Percentiles rank a stretch among this genome's conserved stretches.
Evolutionary conservation across 2,888 invertebrate genomes (phyloP).

Genomic region (Colletes collaris): DNA sequence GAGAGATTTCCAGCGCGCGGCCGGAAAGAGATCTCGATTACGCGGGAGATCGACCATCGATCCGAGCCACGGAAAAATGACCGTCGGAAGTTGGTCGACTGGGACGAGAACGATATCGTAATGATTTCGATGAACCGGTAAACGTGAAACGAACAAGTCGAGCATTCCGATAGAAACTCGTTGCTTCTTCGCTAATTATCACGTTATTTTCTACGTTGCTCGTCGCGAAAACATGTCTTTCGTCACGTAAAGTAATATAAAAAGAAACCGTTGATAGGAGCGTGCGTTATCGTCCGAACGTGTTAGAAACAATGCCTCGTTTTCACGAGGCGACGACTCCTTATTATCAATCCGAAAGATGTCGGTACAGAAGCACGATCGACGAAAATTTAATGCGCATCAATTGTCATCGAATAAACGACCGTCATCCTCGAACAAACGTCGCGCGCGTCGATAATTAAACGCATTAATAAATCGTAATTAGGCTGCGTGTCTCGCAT

Average conservation of each 20-base stretch:
- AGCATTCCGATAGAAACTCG: neutral
- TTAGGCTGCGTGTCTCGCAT: conserved; percentile 56
- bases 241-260: no score
- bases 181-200: no score
- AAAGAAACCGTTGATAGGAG: no score
- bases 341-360: no score
- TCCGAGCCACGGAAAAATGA: conserved; percentile 11
- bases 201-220: no score
- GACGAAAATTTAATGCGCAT: conserved; percentile 1
- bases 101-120: conserved; percentile 16
- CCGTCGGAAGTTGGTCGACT: conserved; percentile 24
- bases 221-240: no score
- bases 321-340: no score
- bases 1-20: conserved; percentile 3
- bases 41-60: conserved; percentile 9
- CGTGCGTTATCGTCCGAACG: no score
- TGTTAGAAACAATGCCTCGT: no score
- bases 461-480: conserved; percentile 64
- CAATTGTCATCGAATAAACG: conserved; percentile 33
- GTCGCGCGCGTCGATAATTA: conserved; percentile 56
- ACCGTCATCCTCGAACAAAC: conserved; percentile 1
- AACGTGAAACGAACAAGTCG: conserved; percentile 28
- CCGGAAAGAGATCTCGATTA: conserved; percentile 10
- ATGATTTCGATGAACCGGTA: conserved; percentile 43
- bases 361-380: no score